Base-by-base conservation (phyloP, 2,888 invertebrate genomes). In the Anorthoa munda region DNA sequence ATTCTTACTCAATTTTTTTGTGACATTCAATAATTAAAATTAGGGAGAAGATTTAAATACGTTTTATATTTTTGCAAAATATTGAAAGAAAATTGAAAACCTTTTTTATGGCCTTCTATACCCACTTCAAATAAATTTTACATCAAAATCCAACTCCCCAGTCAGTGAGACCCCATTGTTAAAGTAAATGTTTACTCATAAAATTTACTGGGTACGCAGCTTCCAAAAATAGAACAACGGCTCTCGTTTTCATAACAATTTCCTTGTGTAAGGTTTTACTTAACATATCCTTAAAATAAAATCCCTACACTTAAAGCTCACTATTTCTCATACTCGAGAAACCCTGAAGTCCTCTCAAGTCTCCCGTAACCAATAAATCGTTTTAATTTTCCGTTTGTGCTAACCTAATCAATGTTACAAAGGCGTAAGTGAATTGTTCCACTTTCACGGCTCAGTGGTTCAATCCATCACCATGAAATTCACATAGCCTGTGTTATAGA, bases 341-440 rank as follows among this genome's bases (percentile, higher is more conserved):
- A 7, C 21, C 60, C 18, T 17, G 13, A 64, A 77, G 55, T 63
- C 46, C 12, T 51, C 61, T 63, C 17, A 70, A 81, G 50, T 21
- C 50, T 63, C 18, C 21, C 21, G 15, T 46, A 31, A 23, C 60
- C 51, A 65, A 77, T 77, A 82, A 77, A 79, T 79, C 55, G 55
- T 45, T 65, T 82, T 82, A 56, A 77, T 77, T 65, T 77, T 64
- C 26, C n/a, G 15, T 60, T 53, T 63, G 58, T 70, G 46, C 46
- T 56, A 64, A 1, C 26, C 17, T 46, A 26, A 70, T 51, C 48
- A 56, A 60, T 67, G 23, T 60, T 81, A 65, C 56, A 65, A 59
- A 81, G 73, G 75, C 69, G 48, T 81, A 76, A 68, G 72, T 81
- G 79, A 83, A 86, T 87, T 82, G 82, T 81, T 74, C 81, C 85